Percentiles rank a stretch among this genome's conserved stretches.
Evolutionary conservation across 2,113 vertebrate species (phyloP).

Genomic region (Cnemophilus loriae): DNA sequence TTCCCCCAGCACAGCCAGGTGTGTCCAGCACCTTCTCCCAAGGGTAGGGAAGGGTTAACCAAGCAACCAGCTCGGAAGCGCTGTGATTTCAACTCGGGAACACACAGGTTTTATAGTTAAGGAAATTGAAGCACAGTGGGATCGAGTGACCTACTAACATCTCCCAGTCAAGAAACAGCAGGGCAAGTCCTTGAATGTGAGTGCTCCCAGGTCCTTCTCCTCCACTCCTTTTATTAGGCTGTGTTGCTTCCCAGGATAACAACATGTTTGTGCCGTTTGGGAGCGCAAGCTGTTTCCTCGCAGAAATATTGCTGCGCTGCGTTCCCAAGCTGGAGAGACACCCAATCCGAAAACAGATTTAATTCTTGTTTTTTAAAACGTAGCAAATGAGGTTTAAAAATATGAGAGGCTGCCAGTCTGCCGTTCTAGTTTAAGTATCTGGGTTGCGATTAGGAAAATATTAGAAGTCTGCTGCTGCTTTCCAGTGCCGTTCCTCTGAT

Average conservation of each 20-base stretch:
- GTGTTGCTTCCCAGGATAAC: slow-evolving; percentile 22
- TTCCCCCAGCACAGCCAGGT: background rate
- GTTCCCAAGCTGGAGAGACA: slow-evolving; percentile 18
- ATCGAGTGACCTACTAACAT: slow-evolving; percentile 33
- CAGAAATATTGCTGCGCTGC: slow-evolving; percentile 15
- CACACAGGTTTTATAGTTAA: background rate
- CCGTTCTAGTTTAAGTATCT: slow-evolving; percentile 45
- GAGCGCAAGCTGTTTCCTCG: slow-evolving; percentile 31
- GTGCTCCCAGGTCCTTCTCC: background rate
- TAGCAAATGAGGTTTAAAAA: slow-evolving; percentile 41
- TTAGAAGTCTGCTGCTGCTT: background rate
- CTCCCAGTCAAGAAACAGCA: background rate
- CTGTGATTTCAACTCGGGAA: background rate
- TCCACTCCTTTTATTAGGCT: slow-evolving; percentile 28
- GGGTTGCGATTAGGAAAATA: slow-evolving; percentile 36
- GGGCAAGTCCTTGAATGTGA: slow-evolving; percentile 31
- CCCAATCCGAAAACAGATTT: slow-evolving; percentile 16
- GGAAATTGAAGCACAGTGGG: slow-evolving; percentile 25
- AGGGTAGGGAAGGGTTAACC: background rate
- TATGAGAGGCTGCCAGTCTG: slow-evolving; percentile 7
- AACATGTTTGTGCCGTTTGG: background rate
- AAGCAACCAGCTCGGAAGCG: background rate
- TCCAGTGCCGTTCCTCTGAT: background rate
- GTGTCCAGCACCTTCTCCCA: background rate
- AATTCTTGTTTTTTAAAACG: slow-evolving; percentile 3